phyloP scores from a whole-genome alignment of 2,113 vertebrate genomes.

The Balaenoptera acutorostrata region DNA sequence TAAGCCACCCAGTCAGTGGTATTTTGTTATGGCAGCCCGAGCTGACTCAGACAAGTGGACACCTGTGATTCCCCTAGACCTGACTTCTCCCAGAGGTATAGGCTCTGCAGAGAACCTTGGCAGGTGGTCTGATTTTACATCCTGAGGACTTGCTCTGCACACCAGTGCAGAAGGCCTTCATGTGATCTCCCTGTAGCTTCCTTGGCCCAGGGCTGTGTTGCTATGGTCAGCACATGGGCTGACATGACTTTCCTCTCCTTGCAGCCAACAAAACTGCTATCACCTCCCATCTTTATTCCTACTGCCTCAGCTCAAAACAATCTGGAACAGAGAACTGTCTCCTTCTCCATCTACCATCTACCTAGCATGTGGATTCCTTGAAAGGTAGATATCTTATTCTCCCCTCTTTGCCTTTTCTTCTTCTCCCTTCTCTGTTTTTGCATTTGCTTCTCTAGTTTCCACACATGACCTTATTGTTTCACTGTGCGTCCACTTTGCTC shows the following conservation, averaged over 20 bases:
- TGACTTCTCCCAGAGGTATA: not conserved
- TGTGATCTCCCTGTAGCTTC: not conserved
- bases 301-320: not conserved
- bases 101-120: not conserved
- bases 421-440: not conserved
- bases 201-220: not conserved
- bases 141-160: not conserved
- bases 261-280: not conserved
- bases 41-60: not conserved
- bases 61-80: not conserved
- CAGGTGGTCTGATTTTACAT: not conserved
- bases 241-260: not conserved
- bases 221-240: accelerated
- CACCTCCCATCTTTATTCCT: not conserved
- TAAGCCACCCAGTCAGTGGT: not conserved
- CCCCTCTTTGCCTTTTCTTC: not conserved
- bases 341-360: not conserved
- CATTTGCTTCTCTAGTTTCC: not conserved
- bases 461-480: not conserved
- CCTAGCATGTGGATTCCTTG: not conserved
- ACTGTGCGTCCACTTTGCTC: not conserved
- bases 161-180: not conserved
- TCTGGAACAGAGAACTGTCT: not conserved
- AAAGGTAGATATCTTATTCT: not conserved
- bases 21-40: not conserved